Conservation (phyloP, 2,888 invertebrate species). For the Melinaea marsaeus region DNA sequence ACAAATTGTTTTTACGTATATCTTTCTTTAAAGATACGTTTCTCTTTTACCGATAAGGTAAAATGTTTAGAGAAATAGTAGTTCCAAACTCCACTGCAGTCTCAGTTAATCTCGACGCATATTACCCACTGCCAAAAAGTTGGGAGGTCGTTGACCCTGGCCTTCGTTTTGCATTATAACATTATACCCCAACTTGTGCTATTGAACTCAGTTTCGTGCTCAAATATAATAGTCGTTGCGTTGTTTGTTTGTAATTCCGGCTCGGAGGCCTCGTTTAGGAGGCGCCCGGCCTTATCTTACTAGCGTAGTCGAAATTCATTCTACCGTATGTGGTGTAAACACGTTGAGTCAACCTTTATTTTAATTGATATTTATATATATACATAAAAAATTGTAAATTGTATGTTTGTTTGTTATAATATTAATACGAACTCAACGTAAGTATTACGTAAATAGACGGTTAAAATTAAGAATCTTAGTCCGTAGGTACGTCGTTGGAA, state of each 20-base stretch:
- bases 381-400: too few species aligned
- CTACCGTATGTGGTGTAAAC: constrained; percentile 51
- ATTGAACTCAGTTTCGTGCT: constrained; percentile 46
- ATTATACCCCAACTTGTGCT: constrained; percentile 44
- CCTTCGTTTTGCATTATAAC: constrained; percentile 45
- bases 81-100: too few species aligned
- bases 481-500: constrained; percentile 22
- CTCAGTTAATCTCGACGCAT: too few species aligned
- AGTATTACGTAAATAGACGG: too few species aligned
- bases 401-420: too few species aligned
- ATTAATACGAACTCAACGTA: too few species aligned
- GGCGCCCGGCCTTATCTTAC: constrained; percentile 62
- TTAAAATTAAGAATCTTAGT: constrained; percentile 10
- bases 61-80: too few species aligned
- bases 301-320: constrained; percentile 59
- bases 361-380: background rate
- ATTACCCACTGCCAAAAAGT: constrained; percentile 49
- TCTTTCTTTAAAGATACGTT: too few species aligned
- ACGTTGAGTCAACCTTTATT: constrained; percentile 15
- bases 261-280: constrained; percentile 66
- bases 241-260: constrained; percentile 63
- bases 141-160: constrained; percentile 57
- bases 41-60: too few species aligned
- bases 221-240: constrained; percentile 50
- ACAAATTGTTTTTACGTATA: too few species aligned